phyloP scores from a whole-genome alignment of 1,140 invertebrate species.

The Eurosta solidaginis region DNA sequence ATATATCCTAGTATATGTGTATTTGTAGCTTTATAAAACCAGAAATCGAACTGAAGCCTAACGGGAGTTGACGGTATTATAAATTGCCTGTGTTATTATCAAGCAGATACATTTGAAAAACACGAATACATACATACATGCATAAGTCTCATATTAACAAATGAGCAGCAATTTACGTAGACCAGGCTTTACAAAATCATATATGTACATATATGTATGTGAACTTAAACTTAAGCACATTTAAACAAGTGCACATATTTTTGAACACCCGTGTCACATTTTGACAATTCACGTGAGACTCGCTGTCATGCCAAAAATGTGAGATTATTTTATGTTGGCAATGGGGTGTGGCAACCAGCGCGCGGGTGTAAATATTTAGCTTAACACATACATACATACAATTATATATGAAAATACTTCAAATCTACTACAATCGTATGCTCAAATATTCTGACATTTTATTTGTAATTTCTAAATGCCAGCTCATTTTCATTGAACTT shows the following conservation, averaged over 20 bases:
- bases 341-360: neutral
- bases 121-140: neutral
- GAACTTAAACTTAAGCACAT: no score
- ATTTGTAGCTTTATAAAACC: no score
- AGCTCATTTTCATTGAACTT: no score
- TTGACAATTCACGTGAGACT: slow-evolving; percentile 23
- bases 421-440: neutral
- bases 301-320: neutral
- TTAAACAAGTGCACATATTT: neutral
- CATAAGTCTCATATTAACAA: slow-evolving; percentile 1
- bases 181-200: neutral
- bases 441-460: neutral
- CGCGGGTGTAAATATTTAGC: neutral
- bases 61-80: no score
- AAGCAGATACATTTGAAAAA: neutral
- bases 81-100: neutral
- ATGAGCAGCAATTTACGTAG: slow-evolving; percentile 7
- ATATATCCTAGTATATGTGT: no score
- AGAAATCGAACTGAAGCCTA: no score
- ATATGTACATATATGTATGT: neutral
- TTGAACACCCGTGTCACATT: slow-evolving; percentile 20
- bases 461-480: neutral
- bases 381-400: neutral
- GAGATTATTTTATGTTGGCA: neutral
- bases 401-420: no score